Conservation (phyloP, 2,888 invertebrate species). For the Scaptomyza cyrtandrae region DNA sequence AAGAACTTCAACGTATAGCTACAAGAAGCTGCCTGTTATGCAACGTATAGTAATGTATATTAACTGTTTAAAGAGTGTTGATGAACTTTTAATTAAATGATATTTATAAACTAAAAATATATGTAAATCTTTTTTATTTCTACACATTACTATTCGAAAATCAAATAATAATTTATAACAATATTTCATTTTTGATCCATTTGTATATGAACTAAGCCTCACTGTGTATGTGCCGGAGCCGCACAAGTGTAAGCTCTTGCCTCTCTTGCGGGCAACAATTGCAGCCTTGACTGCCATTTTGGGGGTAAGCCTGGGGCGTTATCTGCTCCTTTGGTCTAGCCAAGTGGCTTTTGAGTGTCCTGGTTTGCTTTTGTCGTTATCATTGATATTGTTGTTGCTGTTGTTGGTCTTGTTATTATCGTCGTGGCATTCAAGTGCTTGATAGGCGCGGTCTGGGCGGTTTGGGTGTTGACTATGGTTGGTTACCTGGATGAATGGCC, state of each 20-base stretch:
- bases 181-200: too few species aligned
- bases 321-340: conserved; percentile 47
- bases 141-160: neutral
- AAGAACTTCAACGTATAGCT: too few species aligned
- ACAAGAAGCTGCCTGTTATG: neutral
- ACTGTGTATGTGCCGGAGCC: conserved; percentile 32
- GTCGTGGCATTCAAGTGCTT: conserved; percentile 55
- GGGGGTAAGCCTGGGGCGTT: conserved; percentile 23
- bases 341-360: conserved; percentile 69
- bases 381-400: conserved; percentile 32
- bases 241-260: conserved; percentile 29
- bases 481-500: conserved; percentile 33
- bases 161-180: too few species aligned
- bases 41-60: neutral
- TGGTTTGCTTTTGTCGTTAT: conserved; percentile 33
- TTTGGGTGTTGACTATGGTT: neutral
- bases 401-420: conserved; percentile 29
- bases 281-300: conserved; percentile 72
- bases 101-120: neutral
- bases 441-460: conserved; percentile 33
- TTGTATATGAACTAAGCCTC: neutral
- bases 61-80: neutral
- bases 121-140: too few species aligned
- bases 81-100: neutral
- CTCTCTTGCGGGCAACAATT: conserved; percentile 57